phyloP scores from a whole-genome alignment of 2,113 vertebrate species.

The Rhinoptilus africanus region DNA sequence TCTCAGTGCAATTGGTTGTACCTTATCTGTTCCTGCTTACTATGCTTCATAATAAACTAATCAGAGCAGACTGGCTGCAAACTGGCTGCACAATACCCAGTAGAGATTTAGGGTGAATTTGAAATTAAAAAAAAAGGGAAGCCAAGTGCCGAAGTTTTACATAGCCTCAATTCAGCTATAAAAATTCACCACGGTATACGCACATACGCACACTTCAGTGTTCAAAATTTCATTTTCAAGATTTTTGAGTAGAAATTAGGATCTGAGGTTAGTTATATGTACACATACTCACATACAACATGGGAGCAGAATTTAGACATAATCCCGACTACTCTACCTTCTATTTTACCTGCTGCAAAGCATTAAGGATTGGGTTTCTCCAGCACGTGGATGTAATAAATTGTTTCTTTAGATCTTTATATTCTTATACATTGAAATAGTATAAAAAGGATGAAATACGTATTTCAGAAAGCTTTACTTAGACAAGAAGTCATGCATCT shows the following conservation, averaged over 20 bases:
- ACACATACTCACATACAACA: rapidly evolving
- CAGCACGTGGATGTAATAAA: not conserved
- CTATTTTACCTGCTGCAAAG: not conserved
- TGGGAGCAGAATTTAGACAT: not conserved
- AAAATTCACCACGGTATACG: not conserved
- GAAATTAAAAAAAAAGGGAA: not conserved
- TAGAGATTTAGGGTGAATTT: not conserved
- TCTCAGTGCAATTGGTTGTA: conserved; percentile 10
- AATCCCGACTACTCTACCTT: not conserved
- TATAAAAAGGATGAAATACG: not conserved
- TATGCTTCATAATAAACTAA: conserved; percentile 9
- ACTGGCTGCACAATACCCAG: not conserved
- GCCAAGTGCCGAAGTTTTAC: not conserved
- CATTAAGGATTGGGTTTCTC: not conserved
- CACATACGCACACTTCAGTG: rapidly evolving
- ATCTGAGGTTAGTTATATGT: not conserved
- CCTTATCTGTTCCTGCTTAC: conserved; percentile 32
- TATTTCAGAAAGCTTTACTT: not conserved
- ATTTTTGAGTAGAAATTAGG: not conserved
- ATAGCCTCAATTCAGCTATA: not conserved
- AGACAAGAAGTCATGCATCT: not conserved
- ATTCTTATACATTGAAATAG: not conserved
- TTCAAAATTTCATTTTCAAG: not conserved
- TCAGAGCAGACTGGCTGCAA: not conserved
- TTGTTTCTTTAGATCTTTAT: no score